Evolutionary conservation across 2,113 vertebrate species (phyloP), one percentile per base, ranked within the genome.

Genomic region (Athene noctua): DNA sequence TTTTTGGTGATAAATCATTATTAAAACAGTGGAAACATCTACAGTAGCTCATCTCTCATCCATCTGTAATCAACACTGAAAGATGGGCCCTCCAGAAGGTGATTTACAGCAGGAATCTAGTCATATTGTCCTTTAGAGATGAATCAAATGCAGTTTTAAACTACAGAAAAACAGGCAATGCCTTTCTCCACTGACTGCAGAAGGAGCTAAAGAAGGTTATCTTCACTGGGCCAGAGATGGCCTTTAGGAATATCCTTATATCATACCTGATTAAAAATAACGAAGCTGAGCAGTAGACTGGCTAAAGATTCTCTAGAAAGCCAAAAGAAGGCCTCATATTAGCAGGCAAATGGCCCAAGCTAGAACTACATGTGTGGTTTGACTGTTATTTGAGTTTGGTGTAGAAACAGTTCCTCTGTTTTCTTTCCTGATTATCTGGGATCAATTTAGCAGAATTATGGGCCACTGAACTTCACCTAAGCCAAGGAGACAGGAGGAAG

Each of bases 311-410:
- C 13, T 63, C 47, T 40, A 59, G 67, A 83, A 83, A 80, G 19
- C 23, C 12, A 6, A 65, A 93, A 36, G 7, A 83, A 88, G 15
- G 18, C 12, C 16, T 90, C 51, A 5, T 12, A 11, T 81, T 61
- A 88, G 52, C 10, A 25, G 19, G 49, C 13, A 79, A 71, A 65
- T 21, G 21, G 18, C 8, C 27, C 46, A 88, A 90, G 34, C 4
- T 27, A 40, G 42, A 81, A 22, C 3, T 42, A 20, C 3, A 1
- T 0, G 0, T 74, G 29, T 55, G 12, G 6, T 66, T 79, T 68
- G 11, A 54, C n/a, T 3, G 0, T 74, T 59, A 26, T 81, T 44
- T 38, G 20, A 77, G 9, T 44, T 51, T 57, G 23, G 15, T 79
- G 4, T n/a, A 70, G 23, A 78, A 86, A 44, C 1, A 0, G 6